Conservation (phyloP, 2,113 vertebrate genomes). For the Nettapus auritus region DNA sequence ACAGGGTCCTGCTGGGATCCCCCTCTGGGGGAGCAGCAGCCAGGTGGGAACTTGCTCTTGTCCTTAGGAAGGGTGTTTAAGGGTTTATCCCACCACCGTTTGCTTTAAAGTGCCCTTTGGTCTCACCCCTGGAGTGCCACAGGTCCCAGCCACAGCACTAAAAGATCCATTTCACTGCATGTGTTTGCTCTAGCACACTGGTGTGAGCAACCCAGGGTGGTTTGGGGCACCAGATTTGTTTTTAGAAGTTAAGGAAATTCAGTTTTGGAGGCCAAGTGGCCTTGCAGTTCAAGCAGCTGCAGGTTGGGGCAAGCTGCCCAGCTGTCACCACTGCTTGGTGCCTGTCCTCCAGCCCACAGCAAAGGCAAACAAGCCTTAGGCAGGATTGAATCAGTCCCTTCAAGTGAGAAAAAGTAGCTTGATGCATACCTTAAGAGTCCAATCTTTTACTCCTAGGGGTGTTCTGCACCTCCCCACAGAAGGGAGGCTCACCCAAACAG, state of each 20-base stretch:
- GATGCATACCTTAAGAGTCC: neutral
- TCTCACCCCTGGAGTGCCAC: neutral
- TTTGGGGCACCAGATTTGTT: neutral
- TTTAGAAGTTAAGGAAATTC: neutral
- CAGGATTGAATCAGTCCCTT: no score
- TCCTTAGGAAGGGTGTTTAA: accelerated
- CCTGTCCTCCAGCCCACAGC: neutral
- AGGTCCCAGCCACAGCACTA: neutral
- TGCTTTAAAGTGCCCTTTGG: accelerated
- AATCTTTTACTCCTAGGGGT: neutral
- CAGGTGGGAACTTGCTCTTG: neutral
- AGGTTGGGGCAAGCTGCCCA: neutral
- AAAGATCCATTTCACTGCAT: neutral
- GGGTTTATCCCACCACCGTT: accelerated
- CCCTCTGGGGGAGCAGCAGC: neutral
- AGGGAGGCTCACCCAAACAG: neutral
- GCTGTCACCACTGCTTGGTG: neutral
- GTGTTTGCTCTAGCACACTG: no score
- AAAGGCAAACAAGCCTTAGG: neutral
- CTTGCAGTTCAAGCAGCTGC: no score
- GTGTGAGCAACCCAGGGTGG: neutral
- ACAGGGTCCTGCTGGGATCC: neutral
- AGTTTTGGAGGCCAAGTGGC: neutral
- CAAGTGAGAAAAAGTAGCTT: neutral
- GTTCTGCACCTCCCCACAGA: neutral